Evolutionary conservation across 2,797 vertebrate genomes (phyloP), one percentile per base, ranked within the genome.

Genomic region (Anguilla megastoma): DNA sequence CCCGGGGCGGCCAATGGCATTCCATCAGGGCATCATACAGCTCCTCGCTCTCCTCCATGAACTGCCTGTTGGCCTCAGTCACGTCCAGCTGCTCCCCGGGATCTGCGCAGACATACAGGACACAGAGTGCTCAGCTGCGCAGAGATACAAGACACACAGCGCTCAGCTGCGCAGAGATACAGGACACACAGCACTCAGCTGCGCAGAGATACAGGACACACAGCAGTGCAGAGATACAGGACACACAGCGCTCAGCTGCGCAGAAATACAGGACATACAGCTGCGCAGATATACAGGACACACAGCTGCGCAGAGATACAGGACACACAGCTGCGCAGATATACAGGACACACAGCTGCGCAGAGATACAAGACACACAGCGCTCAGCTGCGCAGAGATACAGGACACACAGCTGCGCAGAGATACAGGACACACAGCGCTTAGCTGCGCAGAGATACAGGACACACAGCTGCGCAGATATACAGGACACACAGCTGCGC

Each of bases 11-110:
- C 97, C 97, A 99, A 69, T 96, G 97, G 92, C 96, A 97, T 85
- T 97, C 96, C 89, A 97, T 98, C 83, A 99, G 92, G 2, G 98
- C 96, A 0, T 98, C 97, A 0, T 98, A 99, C 76, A 99, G 95
- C 90, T 99, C 98, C 92, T 99, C 98, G 0, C 97, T 98, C 90
- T 96, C 94, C 71, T 97, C 97, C 97, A 99, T 98, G 92, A 97
- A 98, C 90, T 95, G 96, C 86, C 94, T 96, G 91, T 99, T 99
- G 50, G 97, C 96, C 92, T 98, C 98, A 0, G 93, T 91, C 87
- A 99, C 96, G 0, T 99, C 97, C 89, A 97, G 74, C 90, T 96
- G 94, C 2, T 95, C 95, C 0, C 94, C 92, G 0, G 98, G 98
- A 88, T 99, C 98, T 99, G 87, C n/a, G 91, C 16, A 36, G 69